Base-by-base conservation (phyloP, 2,888 invertebrate genomes). In the Epirrhoe tristata region DNA sequence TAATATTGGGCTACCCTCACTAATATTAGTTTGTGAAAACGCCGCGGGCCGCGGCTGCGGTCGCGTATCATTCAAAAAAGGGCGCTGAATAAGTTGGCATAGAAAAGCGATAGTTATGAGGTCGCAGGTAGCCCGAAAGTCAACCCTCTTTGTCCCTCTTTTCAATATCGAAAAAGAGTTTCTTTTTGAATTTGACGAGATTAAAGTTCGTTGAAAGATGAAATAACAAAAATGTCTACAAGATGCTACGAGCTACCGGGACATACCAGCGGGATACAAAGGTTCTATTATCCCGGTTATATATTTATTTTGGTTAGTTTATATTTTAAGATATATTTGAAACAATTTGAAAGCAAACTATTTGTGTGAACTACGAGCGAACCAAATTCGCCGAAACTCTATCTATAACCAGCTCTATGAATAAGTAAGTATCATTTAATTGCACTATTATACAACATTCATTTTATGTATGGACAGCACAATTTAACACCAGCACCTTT, bases 11-110 rank as follows among this genome's bases (percentile, higher is more conserved):
- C 59, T 55, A 58, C 67, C 74, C 68, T 62, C 58, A 60, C 64
- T 69, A 64, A 76, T 74, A 76, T 76, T 75, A 75, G 73, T 76
- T 75, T 73, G 71, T 73, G 69, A 71, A 67, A 70, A 74, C 71
- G 70, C 68, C 34, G 34, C 46, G 34, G 32, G 36, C 12, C 36
- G 58, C 16, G 36, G 46, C 55, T 24, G 43, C 16, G 46, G 32
- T 34, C 58, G 65, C 58, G 48, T 69, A 66, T 71, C 71, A 70
- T 72, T 74, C 67, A 70, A 70, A 73, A 71, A 73, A 67, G 71
- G 73, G 62, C 63, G 66, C 43, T 39, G 67, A 66, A 60, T 66
- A 70, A 67, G 70, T 71, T 61, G 54, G 57, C 63, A 50, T 24
- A 52, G 61, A 50, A 66, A 61, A 58, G 64, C 56, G 68, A 70